These are phyloP conservation scores for Andricus quercusramuli DNA, from an alignment of 2,888 invertebrate species.

Conservation along the genomic window DNA sequence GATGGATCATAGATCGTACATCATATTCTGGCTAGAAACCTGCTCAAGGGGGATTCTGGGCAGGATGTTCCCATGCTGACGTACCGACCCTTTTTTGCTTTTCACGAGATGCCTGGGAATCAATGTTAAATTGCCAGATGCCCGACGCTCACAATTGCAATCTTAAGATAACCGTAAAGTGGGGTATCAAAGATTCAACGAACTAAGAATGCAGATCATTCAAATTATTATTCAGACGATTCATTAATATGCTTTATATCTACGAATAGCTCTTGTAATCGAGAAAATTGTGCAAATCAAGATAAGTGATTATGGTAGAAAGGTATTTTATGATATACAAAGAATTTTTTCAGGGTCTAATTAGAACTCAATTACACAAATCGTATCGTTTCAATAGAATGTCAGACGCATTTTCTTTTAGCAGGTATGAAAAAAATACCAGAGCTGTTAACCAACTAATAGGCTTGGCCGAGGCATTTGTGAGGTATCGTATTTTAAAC, in stretches of 20 bases:
- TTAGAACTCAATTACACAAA: conserved; percentile 40
- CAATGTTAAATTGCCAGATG: conserved; percentile 64
- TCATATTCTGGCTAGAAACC: conserved; percentile 67
- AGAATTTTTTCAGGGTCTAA: not conserved
- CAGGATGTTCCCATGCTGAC: conserved; percentile 74
- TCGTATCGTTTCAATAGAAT: conserved; percentile 8
- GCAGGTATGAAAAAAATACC: not conserved
- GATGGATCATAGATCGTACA: conserved; percentile 70
- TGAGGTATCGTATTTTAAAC: conserved; percentile 37
- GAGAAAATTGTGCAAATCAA: not conserved
- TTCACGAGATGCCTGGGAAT: conserved; percentile 60
- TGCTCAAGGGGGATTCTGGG: conserved; percentile 64
- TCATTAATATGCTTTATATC: not conserved
- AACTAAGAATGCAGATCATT: not conserved
- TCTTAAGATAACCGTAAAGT: conserved; percentile 62
- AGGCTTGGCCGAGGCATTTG: conserved; percentile 31
- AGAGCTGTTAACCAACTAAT: conserved; percentile 34
- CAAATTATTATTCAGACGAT: conserved; percentile 35
- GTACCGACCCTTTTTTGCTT: conserved; percentile 57
- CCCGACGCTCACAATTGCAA: conserved; percentile 51
- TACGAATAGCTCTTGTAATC: not conserved
- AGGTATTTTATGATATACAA: not conserved
- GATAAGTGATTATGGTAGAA: not conserved
- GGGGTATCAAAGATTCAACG: conserved; percentile 50
- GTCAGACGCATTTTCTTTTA: not conserved